phyloP scores from a whole-genome alignment of 2,113 vertebrate genomes.

The Microcebus ravelobensis region DNA sequence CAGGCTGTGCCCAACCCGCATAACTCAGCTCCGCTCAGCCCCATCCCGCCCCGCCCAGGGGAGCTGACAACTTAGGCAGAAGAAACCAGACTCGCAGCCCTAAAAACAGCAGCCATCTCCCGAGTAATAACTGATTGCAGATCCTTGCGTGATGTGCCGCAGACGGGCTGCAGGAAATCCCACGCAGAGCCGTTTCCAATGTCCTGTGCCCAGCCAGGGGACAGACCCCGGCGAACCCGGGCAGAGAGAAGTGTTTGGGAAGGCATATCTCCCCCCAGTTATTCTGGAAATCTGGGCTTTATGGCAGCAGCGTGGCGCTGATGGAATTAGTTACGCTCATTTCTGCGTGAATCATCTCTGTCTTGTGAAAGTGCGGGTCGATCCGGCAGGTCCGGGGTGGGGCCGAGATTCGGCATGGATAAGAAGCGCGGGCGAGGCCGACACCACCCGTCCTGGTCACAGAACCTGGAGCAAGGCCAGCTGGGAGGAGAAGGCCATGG shows the following conservation, averaged over 20 bases:
- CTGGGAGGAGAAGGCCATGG: accelerated
- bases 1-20: neutral
- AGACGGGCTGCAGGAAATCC: neutral
- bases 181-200: neutral
- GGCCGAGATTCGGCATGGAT: neutral
- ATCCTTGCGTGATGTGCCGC: neutral
- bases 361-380: slow-evolving; percentile 42
- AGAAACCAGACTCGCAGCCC: accelerated
- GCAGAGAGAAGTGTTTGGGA: neutral
- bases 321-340: neutral
- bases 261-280: neutral
- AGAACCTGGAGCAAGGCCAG: neutral
- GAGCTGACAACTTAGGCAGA: neutral
- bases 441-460: neutral
- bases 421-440: neutral
- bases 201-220: neutral
- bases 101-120: neutral
- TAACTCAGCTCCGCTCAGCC: neutral
- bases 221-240: neutral
- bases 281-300: slow-evolving; percentile 14
- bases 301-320: neutral
- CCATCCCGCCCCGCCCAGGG: accelerated
- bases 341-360: neutral
- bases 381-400: slow-evolving; percentile 12
- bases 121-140: neutral